phyloP scores from a whole-genome alignment of 2,888 invertebrate species.

The Diarsia brunnea region DNA sequence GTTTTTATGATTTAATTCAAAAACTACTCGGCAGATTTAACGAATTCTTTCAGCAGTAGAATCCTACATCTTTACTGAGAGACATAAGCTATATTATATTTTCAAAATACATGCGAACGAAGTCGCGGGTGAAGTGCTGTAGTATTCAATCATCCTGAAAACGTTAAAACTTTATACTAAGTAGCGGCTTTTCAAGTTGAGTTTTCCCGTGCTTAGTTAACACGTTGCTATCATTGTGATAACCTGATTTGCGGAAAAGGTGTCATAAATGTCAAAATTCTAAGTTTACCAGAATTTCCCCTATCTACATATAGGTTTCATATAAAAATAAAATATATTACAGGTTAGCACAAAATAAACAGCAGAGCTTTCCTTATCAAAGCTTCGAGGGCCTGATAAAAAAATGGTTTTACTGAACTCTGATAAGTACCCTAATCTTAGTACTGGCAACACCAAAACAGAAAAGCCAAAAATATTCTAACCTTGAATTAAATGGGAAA shows the following conservation, averaged over 20 bases:
- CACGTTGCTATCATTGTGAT: not conserved
- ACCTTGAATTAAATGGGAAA: not conserved
- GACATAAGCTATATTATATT: no score
- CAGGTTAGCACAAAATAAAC: slow-evolving; percentile 58
- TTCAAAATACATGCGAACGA: no score
- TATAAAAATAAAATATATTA: slow-evolving; percentile 51
- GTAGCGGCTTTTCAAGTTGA: not conserved
- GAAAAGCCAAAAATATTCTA: slow-evolving; percentile 3
- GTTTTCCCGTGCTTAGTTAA: not conserved
- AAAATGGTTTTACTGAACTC: slow-evolving; percentile 66
- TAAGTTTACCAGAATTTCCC: not conserved
- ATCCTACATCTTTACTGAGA: no score
- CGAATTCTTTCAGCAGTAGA: no score
- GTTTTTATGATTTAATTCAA: no score
- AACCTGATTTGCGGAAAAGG: not conserved
- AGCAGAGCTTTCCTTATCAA: slow-evolving; percentile 73
- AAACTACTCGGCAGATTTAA: no score
- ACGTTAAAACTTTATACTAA: no score
- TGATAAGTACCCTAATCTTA: slow-evolving; percentile 66
- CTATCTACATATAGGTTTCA: slow-evolving; percentile 7
- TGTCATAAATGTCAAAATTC: not conserved
- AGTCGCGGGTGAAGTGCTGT: no score
- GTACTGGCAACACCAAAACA: slow-evolving; percentile 66
- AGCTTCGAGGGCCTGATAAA: slow-evolving; percentile 70
- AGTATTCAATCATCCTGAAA: not conserved